phyloP scores from a whole-genome alignment of 2,797 vertebrate genomes.

The Orestias chungarensis region DNA sequence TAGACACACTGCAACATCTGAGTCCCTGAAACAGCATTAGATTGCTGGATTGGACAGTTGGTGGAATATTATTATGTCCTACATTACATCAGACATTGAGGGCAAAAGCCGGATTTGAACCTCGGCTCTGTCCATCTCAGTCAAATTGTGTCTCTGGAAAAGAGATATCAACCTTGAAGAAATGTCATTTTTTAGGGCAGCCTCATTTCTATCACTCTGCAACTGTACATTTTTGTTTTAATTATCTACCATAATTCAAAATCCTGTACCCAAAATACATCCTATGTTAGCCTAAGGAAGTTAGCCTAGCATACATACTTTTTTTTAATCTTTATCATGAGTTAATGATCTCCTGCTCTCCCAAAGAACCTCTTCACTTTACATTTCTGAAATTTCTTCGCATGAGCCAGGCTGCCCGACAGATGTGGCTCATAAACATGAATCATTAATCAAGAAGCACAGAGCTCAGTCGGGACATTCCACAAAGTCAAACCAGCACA shows the following conservation, averaged over 20 bases:
- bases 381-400: background rate
- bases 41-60: background rate
- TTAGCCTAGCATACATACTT: background rate
- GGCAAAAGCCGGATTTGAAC: too few relatives aligned
- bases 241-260: background rate
- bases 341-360: background rate
- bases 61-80: background rate
- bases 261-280: background rate
- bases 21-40: constrained; percentile 61
- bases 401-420: constrained; percentile 1
- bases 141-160: too few relatives aligned
- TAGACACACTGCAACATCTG: constrained; percentile 76
- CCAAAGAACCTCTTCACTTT: constrained; percentile 11
- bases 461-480: constrained; percentile 28
- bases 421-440: constrained; percentile 18
- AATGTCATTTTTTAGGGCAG: too few relatives aligned
- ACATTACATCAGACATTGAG: too few relatives aligned
- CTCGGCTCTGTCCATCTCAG: too few relatives aligned
- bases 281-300: background rate
- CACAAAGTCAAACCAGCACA: constrained; percentile 31
- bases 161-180: too few relatives aligned
- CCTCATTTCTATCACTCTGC: too few relatives aligned
- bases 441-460: constrained; percentile 34
- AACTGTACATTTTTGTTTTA: background rate
- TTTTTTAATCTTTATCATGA: constrained; percentile 6